phyloP scores from a whole-genome alignment of 2,888 invertebrate species.

The Neoaliturus tenellus region DNA sequence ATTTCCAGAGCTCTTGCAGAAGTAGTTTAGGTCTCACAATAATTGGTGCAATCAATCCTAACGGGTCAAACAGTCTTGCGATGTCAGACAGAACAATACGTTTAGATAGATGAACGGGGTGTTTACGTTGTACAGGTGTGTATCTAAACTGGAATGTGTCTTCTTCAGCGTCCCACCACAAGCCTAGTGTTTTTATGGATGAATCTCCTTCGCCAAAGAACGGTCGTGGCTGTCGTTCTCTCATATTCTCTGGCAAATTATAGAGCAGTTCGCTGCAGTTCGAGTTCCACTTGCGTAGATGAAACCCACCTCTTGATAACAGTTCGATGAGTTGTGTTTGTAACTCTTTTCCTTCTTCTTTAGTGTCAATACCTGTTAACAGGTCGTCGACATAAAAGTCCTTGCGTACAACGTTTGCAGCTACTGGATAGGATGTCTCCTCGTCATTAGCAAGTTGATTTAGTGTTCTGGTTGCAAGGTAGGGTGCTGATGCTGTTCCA shows the following conservation, averaged over 20 bases:
- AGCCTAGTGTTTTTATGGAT: background rate
- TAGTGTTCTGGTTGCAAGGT: constrained; percentile 58
- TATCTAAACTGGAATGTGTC: background rate
- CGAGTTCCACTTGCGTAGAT: constrained; percentile 51
- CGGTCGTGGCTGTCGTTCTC: background rate
- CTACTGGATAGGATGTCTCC: background rate
- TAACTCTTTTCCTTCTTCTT: constrained; percentile 52
- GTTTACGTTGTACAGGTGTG: background rate
- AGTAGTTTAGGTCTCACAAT: constrained; percentile 44
- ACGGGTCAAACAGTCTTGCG: constrained; percentile 3
- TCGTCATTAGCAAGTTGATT: constrained; percentile 61
- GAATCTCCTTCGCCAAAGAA: background rate
- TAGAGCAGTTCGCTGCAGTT: background rate
- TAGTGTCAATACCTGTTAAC: constrained; percentile 55
- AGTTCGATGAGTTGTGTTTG: constrained; percentile 53
- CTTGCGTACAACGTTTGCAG: constrained; percentile 41
- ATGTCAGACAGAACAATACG: constrained; percentile 4
- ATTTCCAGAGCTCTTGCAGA: constrained; percentile 46
- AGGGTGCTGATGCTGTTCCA: constrained; percentile 64
- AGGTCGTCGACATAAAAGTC: constrained; percentile 66
- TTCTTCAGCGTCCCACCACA: constrained; percentile 6
- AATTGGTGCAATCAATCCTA: constrained; percentile 23
- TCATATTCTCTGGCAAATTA: background rate
- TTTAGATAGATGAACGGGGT: background rate
- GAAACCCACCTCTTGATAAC: constrained; percentile 52